Evolutionary conservation across 2,113 vertebrate genomes (phyloP).

Genomic region (Lucifuga dentata): DNA sequence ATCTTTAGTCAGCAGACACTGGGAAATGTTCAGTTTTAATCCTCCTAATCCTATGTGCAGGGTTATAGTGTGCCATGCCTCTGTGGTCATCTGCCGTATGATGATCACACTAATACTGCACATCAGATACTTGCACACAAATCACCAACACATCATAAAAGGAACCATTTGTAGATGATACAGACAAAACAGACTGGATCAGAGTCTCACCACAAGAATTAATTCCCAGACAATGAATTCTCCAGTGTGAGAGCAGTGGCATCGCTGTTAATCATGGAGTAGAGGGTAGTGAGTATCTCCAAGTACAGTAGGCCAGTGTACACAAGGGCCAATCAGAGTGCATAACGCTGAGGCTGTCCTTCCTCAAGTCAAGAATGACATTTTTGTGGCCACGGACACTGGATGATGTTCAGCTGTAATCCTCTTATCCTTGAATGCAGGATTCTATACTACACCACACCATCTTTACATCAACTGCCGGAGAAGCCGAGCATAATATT

Average conservation of each 20-base stretch:
- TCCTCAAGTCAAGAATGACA: constrained; percentile 66
- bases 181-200: neutral
- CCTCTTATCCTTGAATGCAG: constrained; percentile 66
- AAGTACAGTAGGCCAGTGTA: constrained; percentile 36
- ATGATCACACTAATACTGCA: constrained; percentile 11
- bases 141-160: too few relatives aligned
- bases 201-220: constrained; percentile 2
- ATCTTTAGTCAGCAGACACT: constrained; percentile 16
- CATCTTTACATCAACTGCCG: constrained; percentile 44
- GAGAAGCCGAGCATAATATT: constrained; percentile 15
- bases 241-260: neutral
- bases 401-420: constrained; percentile 65
- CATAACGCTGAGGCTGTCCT: constrained; percentile 55
- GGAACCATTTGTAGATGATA: neutral
- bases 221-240: too few relatives aligned
- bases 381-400: constrained; percentile 41
- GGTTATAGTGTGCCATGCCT: constrained; percentile 1
- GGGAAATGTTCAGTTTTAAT: constrained; percentile 20
- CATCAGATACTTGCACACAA: neutral
- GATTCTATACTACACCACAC: constrained; percentile 48
- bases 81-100: constrained; percentile 5
- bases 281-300: constrained; percentile 33
- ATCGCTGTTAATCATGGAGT: constrained; percentile 8
- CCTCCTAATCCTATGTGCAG: constrained; percentile 10
- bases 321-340: constrained; percentile 41